Percentiles rank a stretch among this genome's conserved stretches.
Evolutionary conservation across 2,113 vertebrate genomes (phyloP).

Genomic region (Pygathrix nemaeus): DNA sequence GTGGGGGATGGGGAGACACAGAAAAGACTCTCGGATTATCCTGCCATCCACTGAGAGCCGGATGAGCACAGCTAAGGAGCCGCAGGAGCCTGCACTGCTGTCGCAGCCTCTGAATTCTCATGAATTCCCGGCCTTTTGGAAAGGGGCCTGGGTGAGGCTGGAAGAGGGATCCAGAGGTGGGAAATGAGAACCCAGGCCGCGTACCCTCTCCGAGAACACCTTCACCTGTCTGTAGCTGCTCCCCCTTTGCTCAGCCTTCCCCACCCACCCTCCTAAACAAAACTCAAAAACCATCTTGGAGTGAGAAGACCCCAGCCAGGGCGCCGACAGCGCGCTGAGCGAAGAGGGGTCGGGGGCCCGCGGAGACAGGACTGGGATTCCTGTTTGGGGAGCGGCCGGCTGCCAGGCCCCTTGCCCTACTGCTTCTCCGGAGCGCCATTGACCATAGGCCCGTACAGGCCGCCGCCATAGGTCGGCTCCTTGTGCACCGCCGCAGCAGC

Average conservation of each 20-base stretch:
- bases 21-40: background rate
- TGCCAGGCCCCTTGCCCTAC: conserved; percentile 80
- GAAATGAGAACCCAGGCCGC: background rate
- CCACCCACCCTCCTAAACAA: background rate
- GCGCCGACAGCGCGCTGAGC: background rate
- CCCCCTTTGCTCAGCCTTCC: background rate
- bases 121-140: background rate
- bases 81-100: background rate
- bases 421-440: conserved; percentile 97
- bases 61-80: background rate
- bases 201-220: background rate
- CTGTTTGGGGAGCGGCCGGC: background rate
- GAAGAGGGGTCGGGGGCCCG: background rate
- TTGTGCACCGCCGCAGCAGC: conserved; percentile 88
- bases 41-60: background rate
- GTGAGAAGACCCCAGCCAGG: background rate
- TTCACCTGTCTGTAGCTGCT: background rate
- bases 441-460: conserved; percentile 96
- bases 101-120: background rate
- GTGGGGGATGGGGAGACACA: conserved; percentile 25
- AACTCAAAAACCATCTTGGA: background rate
- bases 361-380: background rate
- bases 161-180: background rate
- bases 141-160: background rate
- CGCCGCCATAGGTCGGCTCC: conserved; percentile 92